Evolutionary conservation across 2,888 invertebrate genomes (phyloP), one percentile per base, ranked within the genome.

Genomic region (Arge pagana): DNA sequence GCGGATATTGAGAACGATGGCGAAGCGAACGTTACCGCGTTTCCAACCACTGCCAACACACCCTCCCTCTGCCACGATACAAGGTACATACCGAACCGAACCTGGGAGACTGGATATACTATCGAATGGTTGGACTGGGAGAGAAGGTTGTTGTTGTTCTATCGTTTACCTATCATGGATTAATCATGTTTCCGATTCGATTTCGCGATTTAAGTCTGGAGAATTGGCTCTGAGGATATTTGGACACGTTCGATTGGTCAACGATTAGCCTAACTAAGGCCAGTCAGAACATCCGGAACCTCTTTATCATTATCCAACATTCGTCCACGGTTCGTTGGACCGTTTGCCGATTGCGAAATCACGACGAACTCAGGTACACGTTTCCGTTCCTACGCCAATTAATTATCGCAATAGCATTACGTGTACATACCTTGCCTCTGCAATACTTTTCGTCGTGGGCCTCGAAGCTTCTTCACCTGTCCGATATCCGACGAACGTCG

Each of bases 21-120:
- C 63, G 66, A 67, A 60, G 66, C 31, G 28, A 42, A 42, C 11
- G 42, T 10, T 54, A 59, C 50, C 60, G 59, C 66, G 62, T 65
- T 62, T 63, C 65, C 66, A 60, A 65, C 64, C 66, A 64, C 66
- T 68, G 72, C 67, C 69, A 70, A 65, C 70, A 66, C 71, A 68
- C 68, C 66, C 71, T 71, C 69, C 60, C 61, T 64, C 58, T 63
- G 67, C 68, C 71, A 68, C 67, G 67, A 65, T 52, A 70, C 71
- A 65, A 71, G 72, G 70, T 72, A 72, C 62, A 53, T 61, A 57
- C 50, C 23, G 10, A 33, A 45, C 15, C 31, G 13, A 45, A n/a
- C n/a, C 24, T 45, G 33, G 45, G 31, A n/a, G n/a, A n/a, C n/a
- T 45, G 45, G 45, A 35, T 35, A 33, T 45, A 35, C 33, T 33